Evolutionary conservation across 2,888 invertebrate species (phyloP), one percentile per base, ranked within the genome.

Genomic region (Amblyjoppa proteus): DNA sequence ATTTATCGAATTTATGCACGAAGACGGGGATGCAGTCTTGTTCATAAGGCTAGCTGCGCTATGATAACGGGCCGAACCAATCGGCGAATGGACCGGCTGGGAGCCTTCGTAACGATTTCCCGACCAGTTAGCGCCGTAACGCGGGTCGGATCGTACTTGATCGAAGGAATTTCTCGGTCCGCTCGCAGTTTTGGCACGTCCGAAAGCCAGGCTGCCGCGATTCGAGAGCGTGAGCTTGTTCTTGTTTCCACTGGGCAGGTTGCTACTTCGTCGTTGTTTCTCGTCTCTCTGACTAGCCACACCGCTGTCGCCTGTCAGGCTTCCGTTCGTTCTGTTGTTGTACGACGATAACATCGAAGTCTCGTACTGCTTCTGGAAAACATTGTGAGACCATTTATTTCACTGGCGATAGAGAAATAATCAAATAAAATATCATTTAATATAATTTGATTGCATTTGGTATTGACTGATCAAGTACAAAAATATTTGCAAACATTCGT

Each of bases 311-410:
- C 89, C 91, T 3, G 90, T 88, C 4, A 88, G 85, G 75, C 91
- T 91, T 64, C 88, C 88, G 31, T 87, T 78, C 20, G 81, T 85
- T 38, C 88, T 88, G 64, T 88, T 90, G 0, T 89, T 90, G 20
- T 90, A 89, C 11, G 56, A 31, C 0, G 82, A 78, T 9, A 90
- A 84, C 28, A 93, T 74, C 79, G 91, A 90, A 13, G 89, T 85
- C 70, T 93, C 93, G 76, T 93, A 92, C 51, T 93, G 91, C 88
- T 92, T 93, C 94, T 94, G 88, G 31, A 91, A 90, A 84, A 83
- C 28, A 28, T 16, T 16, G 16, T 16, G 16, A 16, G 16, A 0
- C 45, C 45, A 49, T 49, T 49, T 49, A 49, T 3, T 16, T 49
- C 13, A 49, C 16, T 49, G 16, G 45, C 16, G 2, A 49, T 3